A percentile compares a stretch with the other conserved stretches of the same genome.
These are phyloP conservation scores for Limnephilus auricula DNA, from an alignment of 2,888 invertebrate genomes.

Conservation along the genomic window DNA sequence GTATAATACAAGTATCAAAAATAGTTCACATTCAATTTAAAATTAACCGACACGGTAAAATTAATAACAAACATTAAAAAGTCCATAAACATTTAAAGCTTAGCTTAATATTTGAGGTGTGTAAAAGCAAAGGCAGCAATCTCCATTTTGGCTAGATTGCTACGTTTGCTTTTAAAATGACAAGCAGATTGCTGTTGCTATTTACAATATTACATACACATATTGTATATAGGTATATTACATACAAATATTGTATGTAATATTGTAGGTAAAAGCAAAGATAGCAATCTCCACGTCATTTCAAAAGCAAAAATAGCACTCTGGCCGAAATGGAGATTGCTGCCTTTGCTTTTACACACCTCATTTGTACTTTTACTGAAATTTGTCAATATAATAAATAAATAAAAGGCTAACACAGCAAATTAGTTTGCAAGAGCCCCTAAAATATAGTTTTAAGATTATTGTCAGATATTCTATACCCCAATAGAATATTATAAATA, in stretches of 20 bases:
- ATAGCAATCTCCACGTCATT: too few relatives aligned
- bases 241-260: too few relatives aligned
- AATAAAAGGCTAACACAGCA: not conserved
- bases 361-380: not conserved
- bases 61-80: not conserved
- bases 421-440: not conserved
- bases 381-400: not conserved
- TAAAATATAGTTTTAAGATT: not conserved
- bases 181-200: too few relatives aligned
- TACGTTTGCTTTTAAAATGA: too few relatives aligned
- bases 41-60: not conserved
- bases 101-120: not conserved
- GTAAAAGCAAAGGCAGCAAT: too few relatives aligned
- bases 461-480: not conserved
- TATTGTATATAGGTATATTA: too few relatives aligned
- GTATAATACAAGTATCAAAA: slow-evolving; percentile 17
- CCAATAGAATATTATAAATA: not conserved
- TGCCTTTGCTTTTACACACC: too few relatives aligned
- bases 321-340: too few relatives aligned
- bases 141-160: too few relatives aligned
- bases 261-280: too few relatives aligned
- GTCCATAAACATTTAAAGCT: not conserved
- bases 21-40: not conserved
- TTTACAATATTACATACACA: too few relatives aligned
- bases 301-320: too few relatives aligned